phyloP scores from a whole-genome alignment of 2,888 invertebrate genomes.

The Trichogramma evanescens region DNA sequence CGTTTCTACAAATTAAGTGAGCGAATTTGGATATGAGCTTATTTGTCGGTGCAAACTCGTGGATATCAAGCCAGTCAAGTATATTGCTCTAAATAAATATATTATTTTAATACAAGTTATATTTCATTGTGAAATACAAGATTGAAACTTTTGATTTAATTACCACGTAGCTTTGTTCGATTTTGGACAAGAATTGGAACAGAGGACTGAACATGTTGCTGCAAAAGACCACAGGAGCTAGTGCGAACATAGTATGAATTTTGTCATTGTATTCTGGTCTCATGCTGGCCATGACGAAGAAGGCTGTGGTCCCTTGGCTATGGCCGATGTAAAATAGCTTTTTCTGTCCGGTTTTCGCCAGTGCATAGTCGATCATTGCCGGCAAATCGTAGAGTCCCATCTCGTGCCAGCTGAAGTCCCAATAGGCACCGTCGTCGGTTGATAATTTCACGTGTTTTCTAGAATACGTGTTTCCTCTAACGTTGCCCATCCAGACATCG shows the following conservation, averaged over 20 bases:
- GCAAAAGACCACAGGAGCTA: slow-evolving; percentile 46
- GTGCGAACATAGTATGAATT: slow-evolving; percentile 35
- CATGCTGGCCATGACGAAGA: slow-evolving; percentile 44
- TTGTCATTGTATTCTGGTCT: slow-evolving; percentile 47
- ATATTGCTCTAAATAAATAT: slow-evolving; percentile 16
- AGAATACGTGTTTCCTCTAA: slow-evolving; percentile 66
- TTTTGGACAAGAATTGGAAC: slow-evolving; percentile 3
- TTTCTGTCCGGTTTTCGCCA: slow-evolving; percentile 46
- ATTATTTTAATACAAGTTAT: background rate
- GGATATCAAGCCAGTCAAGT: slow-evolving; percentile 20
- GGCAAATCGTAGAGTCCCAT: slow-evolving; percentile 57
- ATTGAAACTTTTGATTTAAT: background rate
- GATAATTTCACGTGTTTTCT: slow-evolving; percentile 28
- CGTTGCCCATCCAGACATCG: slow-evolving; percentile 78
- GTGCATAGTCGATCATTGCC: slow-evolving; percentile 53
- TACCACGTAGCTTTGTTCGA: background rate
- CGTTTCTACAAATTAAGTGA: slow-evolving; percentile 52
- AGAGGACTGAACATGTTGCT: slow-evolving; percentile 18
- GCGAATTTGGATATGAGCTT: slow-evolving; percentile 42
- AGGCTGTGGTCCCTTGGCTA: slow-evolving; percentile 53
- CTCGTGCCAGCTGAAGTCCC: slow-evolving; percentile 54
- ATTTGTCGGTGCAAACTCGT: slow-evolving; percentile 61
- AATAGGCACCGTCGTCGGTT: slow-evolving; percentile 53
- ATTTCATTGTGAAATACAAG: background rate
- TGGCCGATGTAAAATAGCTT: slow-evolving; percentile 56